Conservation (phyloP, 2,888 invertebrate species). For the Drosophila borborema region DNA sequence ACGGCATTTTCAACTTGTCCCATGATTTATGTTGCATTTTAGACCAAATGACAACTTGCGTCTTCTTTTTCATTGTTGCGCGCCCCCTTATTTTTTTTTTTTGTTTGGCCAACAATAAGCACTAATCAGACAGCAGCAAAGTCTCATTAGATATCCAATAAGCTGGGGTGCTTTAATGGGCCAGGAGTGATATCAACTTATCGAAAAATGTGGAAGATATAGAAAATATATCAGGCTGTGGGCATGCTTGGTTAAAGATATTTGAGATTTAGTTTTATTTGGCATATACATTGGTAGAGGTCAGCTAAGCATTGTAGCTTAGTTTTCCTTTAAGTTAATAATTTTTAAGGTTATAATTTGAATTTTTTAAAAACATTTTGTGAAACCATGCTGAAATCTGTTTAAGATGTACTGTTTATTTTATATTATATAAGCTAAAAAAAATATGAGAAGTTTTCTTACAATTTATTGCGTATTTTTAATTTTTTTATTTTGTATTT, state of each 20-base stretch:
- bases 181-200: neutral
- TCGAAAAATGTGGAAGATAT: neutral
- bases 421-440: too few species aligned
- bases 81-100: neutral
- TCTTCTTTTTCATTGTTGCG: conserved; percentile 16
- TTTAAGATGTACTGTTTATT: too few species aligned
- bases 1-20: conserved; percentile 63
- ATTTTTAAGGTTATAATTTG: too few species aligned
- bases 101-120: conserved; percentile 49
- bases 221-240: neutral
- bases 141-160: conserved; percentile 13
- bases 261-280: neutral
- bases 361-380: too few species aligned
- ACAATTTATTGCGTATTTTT: too few species aligned
- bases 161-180: neutral
- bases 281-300: neutral
- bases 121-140: conserved; percentile 47
- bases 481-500: too few species aligned
- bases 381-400: too few species aligned
- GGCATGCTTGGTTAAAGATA: neutral
- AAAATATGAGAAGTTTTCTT: too few species aligned
- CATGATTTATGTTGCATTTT: conserved; percentile 78
- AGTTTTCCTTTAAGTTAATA: too few species aligned
- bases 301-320: too few species aligned
- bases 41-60: conserved; percentile 62